These are phyloP conservation scores for Myrmophylax atrothorax DNA, from an alignment of 2,113 vertebrate genomes.

Conservation along the genomic window DNA sequence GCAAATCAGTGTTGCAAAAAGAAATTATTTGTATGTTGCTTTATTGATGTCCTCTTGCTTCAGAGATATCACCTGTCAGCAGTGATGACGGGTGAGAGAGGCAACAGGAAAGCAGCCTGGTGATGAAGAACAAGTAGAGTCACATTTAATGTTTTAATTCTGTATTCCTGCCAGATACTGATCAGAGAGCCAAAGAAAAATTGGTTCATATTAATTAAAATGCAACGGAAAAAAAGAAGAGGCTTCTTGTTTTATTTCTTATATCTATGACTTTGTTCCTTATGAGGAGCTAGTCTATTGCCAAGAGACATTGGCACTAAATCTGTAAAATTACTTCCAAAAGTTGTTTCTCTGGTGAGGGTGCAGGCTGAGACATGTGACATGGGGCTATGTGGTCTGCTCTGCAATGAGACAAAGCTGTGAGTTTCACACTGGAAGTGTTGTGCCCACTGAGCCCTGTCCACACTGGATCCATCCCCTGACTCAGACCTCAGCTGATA, in stretches of 20 bases:
- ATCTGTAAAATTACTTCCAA: background rate
- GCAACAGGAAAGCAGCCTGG: background rate
- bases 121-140: background rate
- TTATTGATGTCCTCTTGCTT: background rate
- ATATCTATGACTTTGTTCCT: background rate
- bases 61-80: background rate
- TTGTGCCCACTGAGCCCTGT: background rate
- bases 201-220: slow-evolving; percentile 36
- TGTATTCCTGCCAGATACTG: background rate
- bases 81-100: background rate
- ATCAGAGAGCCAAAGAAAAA: background rate
- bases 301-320: background rate
- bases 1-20: background rate
- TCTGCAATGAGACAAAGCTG: rapidly evolving
- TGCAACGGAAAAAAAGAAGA: rapidly evolving
- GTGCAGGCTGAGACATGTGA: background rate
- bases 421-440: background rate
- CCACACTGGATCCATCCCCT: background rate
- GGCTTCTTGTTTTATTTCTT: slow-evolving; percentile 5
- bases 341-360: background rate
- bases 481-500: background rate
- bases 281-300: background rate
- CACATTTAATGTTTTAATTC: background rate
- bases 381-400: background rate
- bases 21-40: background rate